phyloP scores from a whole-genome alignment of 1,140 invertebrate genomes.

The Oreohelix idahoensis region DNA sequence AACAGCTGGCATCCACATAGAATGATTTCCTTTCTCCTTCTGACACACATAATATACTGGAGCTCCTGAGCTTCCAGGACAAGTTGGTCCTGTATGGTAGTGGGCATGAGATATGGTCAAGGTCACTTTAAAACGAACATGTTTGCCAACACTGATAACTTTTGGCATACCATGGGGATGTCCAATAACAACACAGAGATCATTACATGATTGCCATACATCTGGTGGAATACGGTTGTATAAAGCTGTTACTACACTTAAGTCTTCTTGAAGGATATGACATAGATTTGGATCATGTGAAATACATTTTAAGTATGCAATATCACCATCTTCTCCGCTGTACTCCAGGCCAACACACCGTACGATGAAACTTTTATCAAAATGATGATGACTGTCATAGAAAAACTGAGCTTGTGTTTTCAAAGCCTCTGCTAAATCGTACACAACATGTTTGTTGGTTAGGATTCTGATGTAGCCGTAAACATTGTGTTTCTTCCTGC shows the following conservation, averaged over 20 bases:
- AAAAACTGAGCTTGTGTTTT: neutral
- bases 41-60: neutral
- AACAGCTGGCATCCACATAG: neutral
- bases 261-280: neutral
- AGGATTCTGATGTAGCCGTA: constrained; percentile 9
- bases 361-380: neutral
- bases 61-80: constrained; percentile 9
- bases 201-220: neutral
- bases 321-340: neutral
- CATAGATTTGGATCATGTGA: constrained; percentile 1
- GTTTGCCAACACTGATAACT: constrained; percentile 5
- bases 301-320: neutral
- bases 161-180: constrained; percentile 13
- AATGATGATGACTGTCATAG: neutral
- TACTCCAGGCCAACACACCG: neutral
- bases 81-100: neutral
- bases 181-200: neutral
- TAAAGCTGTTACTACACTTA: neutral
- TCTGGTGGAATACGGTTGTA: constrained; percentile 1
- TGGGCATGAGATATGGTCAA: neutral
- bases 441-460: constrained; percentile 16
- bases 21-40: neutral
- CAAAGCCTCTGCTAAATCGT: neutral
- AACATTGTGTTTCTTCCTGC: neutral
- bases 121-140: neutral